Conservation (phyloP, 2,113 vertebrate genomes). For the Marcusenius ussheri region DNA sequence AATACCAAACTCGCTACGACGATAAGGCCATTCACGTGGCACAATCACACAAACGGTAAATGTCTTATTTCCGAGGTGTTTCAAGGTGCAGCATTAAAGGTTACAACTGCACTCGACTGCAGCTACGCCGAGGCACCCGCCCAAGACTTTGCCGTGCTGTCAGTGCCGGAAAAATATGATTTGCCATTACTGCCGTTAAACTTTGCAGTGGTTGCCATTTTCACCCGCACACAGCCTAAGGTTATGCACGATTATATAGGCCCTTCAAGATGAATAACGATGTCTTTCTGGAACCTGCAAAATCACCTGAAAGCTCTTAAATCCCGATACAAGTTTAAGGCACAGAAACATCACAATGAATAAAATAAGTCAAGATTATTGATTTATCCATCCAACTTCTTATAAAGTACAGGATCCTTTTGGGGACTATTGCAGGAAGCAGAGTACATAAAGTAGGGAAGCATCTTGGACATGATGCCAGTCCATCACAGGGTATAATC, state of each 20-base stretch:
- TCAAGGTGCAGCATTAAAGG: conserved; percentile 21
- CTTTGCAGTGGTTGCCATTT: conserved; percentile 40
- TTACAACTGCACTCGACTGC: conserved; percentile 7
- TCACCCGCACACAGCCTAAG: not conserved
- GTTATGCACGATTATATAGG: not conserved
- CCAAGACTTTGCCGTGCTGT: conserved; percentile 42
- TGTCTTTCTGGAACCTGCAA: not conserved
- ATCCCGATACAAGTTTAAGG: not conserved
- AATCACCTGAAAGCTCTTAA: not conserved
- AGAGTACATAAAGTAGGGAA: not conserved
- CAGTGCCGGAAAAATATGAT: conserved; percentile 35
- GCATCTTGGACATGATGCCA: not conserved
- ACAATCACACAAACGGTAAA: not conserved
- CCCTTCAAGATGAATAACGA: not conserved
- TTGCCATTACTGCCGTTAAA: conserved; percentile 11
- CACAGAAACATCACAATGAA: not conserved
- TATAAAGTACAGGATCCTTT: not conserved
- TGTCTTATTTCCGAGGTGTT: conserved; percentile 1
- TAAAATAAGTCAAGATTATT: not conserved
- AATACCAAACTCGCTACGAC: not conserved
- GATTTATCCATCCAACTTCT: not conserved
- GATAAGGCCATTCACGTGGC: not conserved
- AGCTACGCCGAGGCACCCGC: not conserved
- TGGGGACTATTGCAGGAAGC: not conserved
- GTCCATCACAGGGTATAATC: not conserved